These are phyloP conservation scores for Xestia xanthographa DNA, from an alignment of 2,888 invertebrate species.

Conservation along the genomic window DNA sequence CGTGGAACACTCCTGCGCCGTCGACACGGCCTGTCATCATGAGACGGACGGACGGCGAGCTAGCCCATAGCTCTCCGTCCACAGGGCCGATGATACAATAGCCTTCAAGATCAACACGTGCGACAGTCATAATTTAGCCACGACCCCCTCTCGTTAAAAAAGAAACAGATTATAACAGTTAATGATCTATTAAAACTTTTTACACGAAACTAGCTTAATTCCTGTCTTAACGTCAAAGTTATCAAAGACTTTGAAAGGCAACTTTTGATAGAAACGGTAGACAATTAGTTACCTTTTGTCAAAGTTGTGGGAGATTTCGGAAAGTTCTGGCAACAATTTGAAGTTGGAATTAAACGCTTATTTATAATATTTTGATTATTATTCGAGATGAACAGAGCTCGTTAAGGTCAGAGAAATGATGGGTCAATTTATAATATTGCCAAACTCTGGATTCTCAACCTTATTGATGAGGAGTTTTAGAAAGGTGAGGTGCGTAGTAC, in stretches of 20 bases:
- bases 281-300: constrained; percentile 44
- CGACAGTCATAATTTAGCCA: too few species aligned
- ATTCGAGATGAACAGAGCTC: constrained; percentile 2
- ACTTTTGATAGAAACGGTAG: constrained; percentile 26
- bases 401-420: neutral
- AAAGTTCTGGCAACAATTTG: constrained; percentile 37
- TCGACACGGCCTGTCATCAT: too few species aligned
- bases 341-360: constrained; percentile 43
- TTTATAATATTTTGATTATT: constrained; percentile 31
- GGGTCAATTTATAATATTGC: neutral
- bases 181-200: constrained; percentile 7
- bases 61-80: too few species aligned
- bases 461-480: too few species aligned
- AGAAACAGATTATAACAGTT: neutral
- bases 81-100: too few species aligned
- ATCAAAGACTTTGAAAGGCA: constrained; percentile 25
- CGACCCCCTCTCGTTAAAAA: neutral
- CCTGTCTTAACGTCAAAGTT: constrained; percentile 11
- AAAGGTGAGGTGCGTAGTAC: too few species aligned
- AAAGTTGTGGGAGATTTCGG: constrained; percentile 19
- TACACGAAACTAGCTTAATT: constrained; percentile 33
- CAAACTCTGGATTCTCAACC: neutral
- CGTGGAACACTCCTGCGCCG: too few species aligned
- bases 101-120: too few species aligned
- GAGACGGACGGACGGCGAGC: too few species aligned